phyloP scores from a whole-genome alignment of 2,888 invertebrate species.

The Plusia festucae region DNA sequence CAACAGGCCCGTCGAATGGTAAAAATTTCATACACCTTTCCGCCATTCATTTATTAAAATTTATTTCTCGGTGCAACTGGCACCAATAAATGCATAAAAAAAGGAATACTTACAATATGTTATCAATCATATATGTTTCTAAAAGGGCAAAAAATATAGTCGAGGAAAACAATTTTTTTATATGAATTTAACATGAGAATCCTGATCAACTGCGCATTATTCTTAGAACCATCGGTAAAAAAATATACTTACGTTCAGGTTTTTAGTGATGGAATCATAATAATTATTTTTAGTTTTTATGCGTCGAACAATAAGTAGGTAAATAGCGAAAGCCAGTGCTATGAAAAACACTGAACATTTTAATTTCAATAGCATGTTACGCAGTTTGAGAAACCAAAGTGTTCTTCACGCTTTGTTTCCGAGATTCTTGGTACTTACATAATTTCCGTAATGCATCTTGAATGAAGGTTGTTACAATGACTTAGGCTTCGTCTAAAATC shows the following conservation, averaged over 20 bases:
- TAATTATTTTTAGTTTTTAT: neutral
- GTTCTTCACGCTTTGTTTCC: slow-evolving; percentile 45
- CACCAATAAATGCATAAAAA: neutral
- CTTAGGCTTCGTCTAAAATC: slow-evolving; percentile 6
- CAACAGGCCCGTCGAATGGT: too few species aligned
- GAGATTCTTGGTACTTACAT: slow-evolving; percentile 18
- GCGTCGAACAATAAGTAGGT: neutral
- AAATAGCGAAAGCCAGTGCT: neutral
- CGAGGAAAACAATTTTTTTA: slow-evolving; percentile 37
- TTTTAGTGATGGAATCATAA: neutral
- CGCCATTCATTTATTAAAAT: too few species aligned
- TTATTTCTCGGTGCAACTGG: too few species aligned
- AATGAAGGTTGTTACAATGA: slow-evolving; percentile 26
- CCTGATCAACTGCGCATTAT: slow-evolving; percentile 16
- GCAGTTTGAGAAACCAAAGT: slow-evolving; percentile 37
- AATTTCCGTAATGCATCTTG: slow-evolving; percentile 35
- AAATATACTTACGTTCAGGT: neutral
- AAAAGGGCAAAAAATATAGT: slow-evolving; percentile 24
- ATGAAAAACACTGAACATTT: neutral
- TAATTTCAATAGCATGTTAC: slow-evolving; percentile 19
- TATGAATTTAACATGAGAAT: slow-evolving; percentile 31
- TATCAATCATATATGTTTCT: slow-evolving; percentile 15
- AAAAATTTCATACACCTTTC: too few species aligned
- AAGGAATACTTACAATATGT: too few species aligned
- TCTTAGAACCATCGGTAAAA: slow-evolving; percentile 2